These are phyloP conservation scores for Glaucomys volans DNA, from an alignment of 2,113 vertebrate species.

Conservation along the genomic window DNA sequence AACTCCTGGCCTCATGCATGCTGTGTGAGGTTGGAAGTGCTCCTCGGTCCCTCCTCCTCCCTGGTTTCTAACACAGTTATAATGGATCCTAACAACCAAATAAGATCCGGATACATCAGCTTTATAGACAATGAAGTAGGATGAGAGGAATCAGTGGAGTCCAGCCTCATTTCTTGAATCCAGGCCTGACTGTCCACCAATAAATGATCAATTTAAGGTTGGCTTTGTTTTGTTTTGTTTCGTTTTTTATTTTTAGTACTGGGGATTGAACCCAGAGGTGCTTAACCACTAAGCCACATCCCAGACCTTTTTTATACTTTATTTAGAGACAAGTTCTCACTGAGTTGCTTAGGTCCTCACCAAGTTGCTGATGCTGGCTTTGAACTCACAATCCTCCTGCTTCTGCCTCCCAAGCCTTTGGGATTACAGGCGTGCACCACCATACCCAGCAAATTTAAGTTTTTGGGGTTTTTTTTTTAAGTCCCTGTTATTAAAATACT, in stretches of 20 bases:
- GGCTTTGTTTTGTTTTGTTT: not conserved
- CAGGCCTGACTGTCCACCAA: not conserved
- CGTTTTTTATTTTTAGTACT: no score
- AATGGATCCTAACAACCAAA: not conserved
- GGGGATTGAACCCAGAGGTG: no score
- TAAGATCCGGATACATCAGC: not conserved
- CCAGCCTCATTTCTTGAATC: not conserved
- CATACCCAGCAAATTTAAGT: no score
- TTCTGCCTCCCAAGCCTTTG: no score
- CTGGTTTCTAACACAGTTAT: not conserved
- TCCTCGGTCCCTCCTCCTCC: not conserved
- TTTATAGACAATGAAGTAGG: not conserved
- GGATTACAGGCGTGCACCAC: no score
- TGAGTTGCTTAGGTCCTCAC: no score
- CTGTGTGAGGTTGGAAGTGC: not conserved
- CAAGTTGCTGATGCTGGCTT: no score
- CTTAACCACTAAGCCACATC: no score
- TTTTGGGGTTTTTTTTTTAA: not conserved
- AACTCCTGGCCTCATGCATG: no score
- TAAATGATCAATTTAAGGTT: not conserved
- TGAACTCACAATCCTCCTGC: no score
- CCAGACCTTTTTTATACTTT: no score
- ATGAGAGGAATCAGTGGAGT: not conserved
- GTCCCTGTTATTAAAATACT: not conserved
- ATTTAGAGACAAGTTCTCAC: no score